Conservation (phyloP, 2,888 invertebrate genomes). For the Machimus rusticus region DNA sequence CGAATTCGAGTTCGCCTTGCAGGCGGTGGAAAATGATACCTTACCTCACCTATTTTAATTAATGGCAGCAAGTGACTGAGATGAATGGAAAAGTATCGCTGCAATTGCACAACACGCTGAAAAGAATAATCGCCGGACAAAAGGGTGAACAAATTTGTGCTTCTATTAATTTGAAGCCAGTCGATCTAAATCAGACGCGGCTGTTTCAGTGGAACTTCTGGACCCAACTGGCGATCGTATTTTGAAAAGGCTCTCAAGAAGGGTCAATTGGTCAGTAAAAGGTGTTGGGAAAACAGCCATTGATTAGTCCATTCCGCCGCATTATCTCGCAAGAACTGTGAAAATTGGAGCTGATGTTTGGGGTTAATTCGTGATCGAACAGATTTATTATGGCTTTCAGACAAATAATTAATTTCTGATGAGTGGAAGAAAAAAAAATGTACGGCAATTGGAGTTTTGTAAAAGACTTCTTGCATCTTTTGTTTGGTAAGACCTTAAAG, state of each 20-base stretch:
- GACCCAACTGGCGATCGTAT: neutral
- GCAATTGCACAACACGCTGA: slow-evolving; percentile 2
- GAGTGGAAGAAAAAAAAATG: neutral
- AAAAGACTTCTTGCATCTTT: neutral
- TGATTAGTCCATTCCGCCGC: neutral
- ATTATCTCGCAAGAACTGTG: neutral
- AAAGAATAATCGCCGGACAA: slow-evolving; percentile 14
- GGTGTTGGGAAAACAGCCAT: neutral
- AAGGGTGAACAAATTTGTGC: neutral
- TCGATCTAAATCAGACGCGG: neutral
- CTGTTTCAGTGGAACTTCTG: neutral
- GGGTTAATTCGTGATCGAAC: neutral
- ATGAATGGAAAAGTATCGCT: slow-evolving; percentile 3
- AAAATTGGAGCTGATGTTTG: neutral
- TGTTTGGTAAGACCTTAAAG: neutral
- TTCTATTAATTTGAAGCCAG: neutral
- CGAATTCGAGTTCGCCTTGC: neutral
- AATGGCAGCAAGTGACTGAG: neutral
- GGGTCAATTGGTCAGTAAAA: neutral
- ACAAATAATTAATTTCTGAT: neutral
- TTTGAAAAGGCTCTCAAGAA: neutral
- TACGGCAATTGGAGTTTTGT: neutral
- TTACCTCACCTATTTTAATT: slow-evolving; percentile 21
- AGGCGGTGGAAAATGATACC: neutral
- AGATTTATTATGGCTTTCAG: neutral